Percentiles rank a stretch among this genome's conserved stretches.
Evolutionary conservation across 2,797 vertebrate genomes (phyloP).

Genomic region (Cuculus canorus): DNA sequence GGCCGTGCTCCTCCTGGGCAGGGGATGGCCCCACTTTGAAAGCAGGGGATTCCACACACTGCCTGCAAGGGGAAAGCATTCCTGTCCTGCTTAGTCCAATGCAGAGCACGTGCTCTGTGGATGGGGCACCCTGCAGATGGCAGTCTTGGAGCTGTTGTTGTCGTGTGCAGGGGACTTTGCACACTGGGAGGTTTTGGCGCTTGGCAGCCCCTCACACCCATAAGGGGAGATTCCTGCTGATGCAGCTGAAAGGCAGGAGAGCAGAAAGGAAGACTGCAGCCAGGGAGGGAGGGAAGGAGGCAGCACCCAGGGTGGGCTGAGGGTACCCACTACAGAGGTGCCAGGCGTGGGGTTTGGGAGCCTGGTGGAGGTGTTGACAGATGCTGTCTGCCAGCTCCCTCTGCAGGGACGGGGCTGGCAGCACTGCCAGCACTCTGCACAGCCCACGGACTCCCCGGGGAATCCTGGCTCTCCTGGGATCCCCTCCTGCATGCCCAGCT

Average conservation of each 20-base stretch:
- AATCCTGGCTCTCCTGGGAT: not conserved
- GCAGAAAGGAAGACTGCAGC: not conserved
- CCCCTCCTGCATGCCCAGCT: not conserved
- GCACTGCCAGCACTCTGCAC: not conserved
- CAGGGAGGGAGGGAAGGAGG: not conserved
- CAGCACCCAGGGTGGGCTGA: not conserved
- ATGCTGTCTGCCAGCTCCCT: constrained; percentile 35
- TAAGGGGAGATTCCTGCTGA: not conserved
- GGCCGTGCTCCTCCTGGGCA: not conserved
- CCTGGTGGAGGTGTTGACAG: not conserved
- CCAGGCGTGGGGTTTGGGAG: not conserved
- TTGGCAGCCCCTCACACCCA: not conserved
- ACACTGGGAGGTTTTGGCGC: not conserved
- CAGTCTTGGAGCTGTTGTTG: fast-evolving
- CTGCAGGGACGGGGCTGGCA: not conserved
- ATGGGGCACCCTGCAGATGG: not conserved
- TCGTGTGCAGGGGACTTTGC: not conserved
- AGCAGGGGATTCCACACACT: not conserved
- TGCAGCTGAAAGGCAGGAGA: not conserved
- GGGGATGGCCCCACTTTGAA: not conserved
- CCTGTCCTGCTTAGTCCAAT: fast-evolving
- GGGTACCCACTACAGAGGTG: not conserved
- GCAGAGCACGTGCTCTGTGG: fast-evolving
- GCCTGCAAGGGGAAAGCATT: not conserved
- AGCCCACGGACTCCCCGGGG: not conserved